Evolutionary conservation across 2,113 vertebrate genomes (phyloP).

Genomic region (Rhynchomys soricoides): DNA sequence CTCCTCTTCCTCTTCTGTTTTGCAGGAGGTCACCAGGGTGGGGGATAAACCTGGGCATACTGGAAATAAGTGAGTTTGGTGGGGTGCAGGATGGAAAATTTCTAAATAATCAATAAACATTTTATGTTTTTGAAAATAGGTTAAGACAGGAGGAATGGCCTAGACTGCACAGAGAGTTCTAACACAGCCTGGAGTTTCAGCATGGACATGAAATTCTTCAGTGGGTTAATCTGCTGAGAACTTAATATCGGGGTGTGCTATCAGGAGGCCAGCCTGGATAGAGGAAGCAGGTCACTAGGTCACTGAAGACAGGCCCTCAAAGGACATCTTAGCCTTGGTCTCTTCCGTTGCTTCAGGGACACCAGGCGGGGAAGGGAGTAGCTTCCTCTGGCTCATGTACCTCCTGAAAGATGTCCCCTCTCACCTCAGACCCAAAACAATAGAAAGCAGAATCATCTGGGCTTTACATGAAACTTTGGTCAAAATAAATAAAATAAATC

Average conservation of each 20-base stretch:
- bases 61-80: background rate
- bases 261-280: too few species aligned
- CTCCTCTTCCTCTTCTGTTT: background rate
- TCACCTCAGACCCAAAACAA: background rate
- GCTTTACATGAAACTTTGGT: background rate
- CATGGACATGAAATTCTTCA: background rate
- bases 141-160: background rate
- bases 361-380: background rate
- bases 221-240: too few species aligned
- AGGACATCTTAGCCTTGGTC: background rate
- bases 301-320: background rate
- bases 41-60: background rate
- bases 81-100: background rate
- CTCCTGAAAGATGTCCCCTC: background rate
- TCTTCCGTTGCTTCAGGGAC: background rate
- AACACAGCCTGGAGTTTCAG: background rate
- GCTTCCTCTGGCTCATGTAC: too few species aligned
- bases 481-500: background rate
- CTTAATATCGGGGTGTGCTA: background rate
- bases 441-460: background rate
- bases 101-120: background rate
- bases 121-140: background rate
- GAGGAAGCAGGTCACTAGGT: background rate
- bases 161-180: background rate
- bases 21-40: background rate